Evolutionary conservation across 2,113 vertebrate species (phyloP).

Genomic region (Sialia sialis): DNA sequence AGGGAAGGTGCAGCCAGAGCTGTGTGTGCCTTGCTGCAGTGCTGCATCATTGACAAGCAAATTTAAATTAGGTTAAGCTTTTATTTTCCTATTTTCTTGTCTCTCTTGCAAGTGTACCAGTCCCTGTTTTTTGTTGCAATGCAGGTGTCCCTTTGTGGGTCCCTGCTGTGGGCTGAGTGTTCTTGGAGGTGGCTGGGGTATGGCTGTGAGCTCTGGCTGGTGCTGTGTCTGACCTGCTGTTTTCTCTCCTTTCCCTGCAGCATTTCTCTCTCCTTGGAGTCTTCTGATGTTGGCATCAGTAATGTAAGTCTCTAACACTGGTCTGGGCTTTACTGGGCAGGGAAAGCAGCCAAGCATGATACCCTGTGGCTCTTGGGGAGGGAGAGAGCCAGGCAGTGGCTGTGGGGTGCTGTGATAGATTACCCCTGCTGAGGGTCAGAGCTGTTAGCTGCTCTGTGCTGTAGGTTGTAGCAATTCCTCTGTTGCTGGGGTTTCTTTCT

Average conservation of each 20-base stretch:
- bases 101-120: background rate
- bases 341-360: background rate
- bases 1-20: background rate
- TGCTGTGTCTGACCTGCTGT: background rate
- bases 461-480: background rate
- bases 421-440: background rate
- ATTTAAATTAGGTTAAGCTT: background rate
- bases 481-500: background rate
- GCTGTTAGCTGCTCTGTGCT: background rate
- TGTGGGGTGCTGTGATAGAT: background rate
- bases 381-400: background rate
- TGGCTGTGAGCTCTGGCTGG: rapidly evolving
- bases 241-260: conserved; percentile 1
- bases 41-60: background rate
- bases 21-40: background rate
- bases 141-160: background rate
- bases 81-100: background rate
- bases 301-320: background rate
- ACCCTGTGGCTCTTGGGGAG: background rate
- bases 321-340: background rate
- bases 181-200: rapidly evolving
- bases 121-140: background rate
- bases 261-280: background rate
- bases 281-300: conserved; percentile 39
- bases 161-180: background rate